Evolutionary conservation across 2,888 invertebrate genomes (phyloP).

Genomic region (Pachymerium ferrugineum): DNA sequence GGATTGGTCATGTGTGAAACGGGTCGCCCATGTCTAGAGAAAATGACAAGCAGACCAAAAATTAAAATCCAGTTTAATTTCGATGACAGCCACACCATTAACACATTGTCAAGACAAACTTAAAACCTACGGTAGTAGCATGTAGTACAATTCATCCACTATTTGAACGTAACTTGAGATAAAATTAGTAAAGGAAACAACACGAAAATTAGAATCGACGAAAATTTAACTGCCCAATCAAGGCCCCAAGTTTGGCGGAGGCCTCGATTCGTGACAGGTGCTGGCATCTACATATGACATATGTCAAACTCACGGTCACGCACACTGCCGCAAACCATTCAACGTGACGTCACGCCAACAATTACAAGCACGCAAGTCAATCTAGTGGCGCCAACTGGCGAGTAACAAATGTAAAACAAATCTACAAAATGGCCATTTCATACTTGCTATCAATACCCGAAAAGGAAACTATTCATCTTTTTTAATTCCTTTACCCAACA

Average conservation of each 20-base stretch:
- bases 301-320: slow-evolving; percentile 3
- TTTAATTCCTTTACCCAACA: no score
- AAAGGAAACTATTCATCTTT: no score
- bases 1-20: not conserved
- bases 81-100: not conserved
- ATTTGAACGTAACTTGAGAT: no score
- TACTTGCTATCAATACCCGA: no score
- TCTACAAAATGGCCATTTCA: no score
- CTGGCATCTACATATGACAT: slow-evolving; percentile 8
- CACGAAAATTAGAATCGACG: not conserved
- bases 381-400: not conserved
- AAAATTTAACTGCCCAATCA: not conserved
- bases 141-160: no score
- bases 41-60: not conserved
- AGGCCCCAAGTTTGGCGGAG: not conserved
- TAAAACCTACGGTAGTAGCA: no score
- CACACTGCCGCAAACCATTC: not conserved
- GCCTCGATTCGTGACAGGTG: slow-evolving; percentile 2
- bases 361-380: not conserved
- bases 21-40: not conserved
- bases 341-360: not conserved
- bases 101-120: not conserved
- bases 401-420: not conserved
- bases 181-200: no score
- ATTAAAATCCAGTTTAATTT: not conserved